Base-by-base conservation (phyloP, 2,113 vertebrate species). In the Capreolus pygargus region DNA sequence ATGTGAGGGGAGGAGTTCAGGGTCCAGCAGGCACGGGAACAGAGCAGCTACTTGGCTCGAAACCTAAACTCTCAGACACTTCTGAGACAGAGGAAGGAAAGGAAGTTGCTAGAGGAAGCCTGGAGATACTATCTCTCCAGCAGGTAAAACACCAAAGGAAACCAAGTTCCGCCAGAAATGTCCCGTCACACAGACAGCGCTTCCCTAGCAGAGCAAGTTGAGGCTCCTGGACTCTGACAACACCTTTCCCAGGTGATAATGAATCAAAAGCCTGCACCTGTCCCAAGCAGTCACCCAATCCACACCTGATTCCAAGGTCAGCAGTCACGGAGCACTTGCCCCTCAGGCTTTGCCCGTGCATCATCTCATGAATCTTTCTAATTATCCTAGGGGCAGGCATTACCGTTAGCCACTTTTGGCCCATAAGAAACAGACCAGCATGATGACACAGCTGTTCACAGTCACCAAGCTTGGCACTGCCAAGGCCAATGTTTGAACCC, bases 311-410 rank as follows among this genome's bases (percentile, higher is more conserved):
- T 11, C 45, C 43, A 36, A 11, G 3, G 7, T 9, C 83, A 47
- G 36, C 83, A 27, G 21, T 30, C 47, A 67, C 23, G 0, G 33
- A 57, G 28, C 6, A 1, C 83, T 28, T 19, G 12, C 17, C 36
- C n/a, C 25, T 86, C 64, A 43, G 17, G 12, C 6, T 8, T 19
- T 5, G 4, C 15, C 3, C 0, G 0, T 4, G 11, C 23, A 8
- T 30, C 43, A 4, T 12, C 36, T n/a, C 2, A 13, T 9, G 45
- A 74, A 28, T 60, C 55, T 33, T 54, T 21, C 17, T 10, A 0
- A 45, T 43, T 28, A 64, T 7, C 74, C 91, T 8, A 83, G 19
- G 74, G 25, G 39, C 3, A 50, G 16, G 39, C 33, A 39, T 11
- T 50, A 70, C 25, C 19, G 30, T 19, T 36, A n/a, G 33, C 45